Conservation (phyloP, 2,113 vertebrate species). For the Podocnemis expansa region DNA sequence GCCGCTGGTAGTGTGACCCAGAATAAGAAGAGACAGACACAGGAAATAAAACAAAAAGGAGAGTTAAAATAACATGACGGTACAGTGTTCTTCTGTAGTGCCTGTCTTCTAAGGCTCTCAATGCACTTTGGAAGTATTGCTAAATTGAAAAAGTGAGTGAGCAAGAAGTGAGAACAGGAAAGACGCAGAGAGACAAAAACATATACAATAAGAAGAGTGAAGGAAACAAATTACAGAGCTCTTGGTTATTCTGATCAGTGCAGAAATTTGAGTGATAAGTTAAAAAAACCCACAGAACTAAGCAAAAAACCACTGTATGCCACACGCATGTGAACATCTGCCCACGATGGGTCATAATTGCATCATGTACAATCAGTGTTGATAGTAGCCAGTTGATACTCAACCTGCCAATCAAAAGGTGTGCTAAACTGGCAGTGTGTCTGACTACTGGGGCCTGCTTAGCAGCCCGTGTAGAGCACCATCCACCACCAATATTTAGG, state of each 20-base stretch:
- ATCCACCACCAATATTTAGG: background rate
- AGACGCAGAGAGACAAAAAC: background rate
- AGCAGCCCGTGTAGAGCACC: background rate
- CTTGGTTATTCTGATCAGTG: background rate
- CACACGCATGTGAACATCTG: background rate
- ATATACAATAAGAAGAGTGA: background rate
- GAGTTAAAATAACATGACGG: background rate
- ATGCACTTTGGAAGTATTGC: background rate
- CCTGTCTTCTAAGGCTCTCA: slow-evolving; percentile 19
- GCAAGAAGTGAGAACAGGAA: background rate
- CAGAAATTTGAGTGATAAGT: background rate
- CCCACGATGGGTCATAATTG: background rate
- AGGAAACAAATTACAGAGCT: background rate
- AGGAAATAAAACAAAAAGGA: background rate
- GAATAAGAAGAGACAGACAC: slow-evolving; percentile 20
- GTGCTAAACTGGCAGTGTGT: background rate
- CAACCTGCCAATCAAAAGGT: background rate
- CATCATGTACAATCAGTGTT: background rate
- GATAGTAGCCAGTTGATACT: background rate
- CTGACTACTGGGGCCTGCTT: background rate
- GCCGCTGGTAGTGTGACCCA: background rate
- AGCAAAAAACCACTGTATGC: background rate
- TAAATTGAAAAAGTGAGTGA: background rate
- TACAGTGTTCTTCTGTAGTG: background rate
- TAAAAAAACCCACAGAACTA: background rate